Conservation (phyloP, 1,140 invertebrate genomes). For the Drosophila punjabiensis region DNA sequence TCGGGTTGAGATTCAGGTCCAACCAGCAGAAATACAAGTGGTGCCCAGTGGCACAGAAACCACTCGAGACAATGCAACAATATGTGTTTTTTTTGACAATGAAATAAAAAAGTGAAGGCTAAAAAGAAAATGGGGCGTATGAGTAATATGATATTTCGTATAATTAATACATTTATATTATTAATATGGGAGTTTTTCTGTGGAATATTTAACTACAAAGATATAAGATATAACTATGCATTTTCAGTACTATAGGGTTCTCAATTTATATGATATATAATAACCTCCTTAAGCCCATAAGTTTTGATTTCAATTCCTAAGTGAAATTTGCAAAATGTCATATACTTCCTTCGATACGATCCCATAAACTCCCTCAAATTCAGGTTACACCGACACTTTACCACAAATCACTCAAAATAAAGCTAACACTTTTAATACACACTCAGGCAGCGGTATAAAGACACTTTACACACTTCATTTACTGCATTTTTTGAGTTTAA, state of each 20-base stretch:
- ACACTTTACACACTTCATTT: conserved; percentile 47
- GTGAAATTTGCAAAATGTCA: background rate
- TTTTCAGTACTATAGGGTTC: background rate
- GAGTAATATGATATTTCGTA: conserved; percentile 18
- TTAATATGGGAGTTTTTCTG: background rate
- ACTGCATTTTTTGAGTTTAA: conserved; percentile 34
- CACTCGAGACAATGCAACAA: conserved; percentile 26
- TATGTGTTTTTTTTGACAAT: conserved; percentile 30
- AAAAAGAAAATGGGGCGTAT: conserved; percentile 34
- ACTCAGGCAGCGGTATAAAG: background rate
- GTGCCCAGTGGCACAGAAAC: conserved; percentile 77
- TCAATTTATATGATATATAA: background rate
- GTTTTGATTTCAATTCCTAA: background rate
- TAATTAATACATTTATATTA: background rate
- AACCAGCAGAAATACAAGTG: conserved; percentile 54
- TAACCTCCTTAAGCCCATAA: too few species aligned
- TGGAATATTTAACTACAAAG: too few species aligned
- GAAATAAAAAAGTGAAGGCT: conserved; percentile 38
- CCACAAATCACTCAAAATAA: conserved; percentile 15
- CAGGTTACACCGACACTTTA: background rate
- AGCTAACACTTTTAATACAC: conserved; percentile 39
- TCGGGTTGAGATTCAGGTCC: conserved; percentile 31
- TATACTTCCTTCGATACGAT: background rate
- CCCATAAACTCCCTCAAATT: background rate
- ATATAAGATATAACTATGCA: too few species aligned